A percentile compares a stretch with the other conserved stretches of the same genome.
Conservation (phyloP, 2,888 invertebrate genomes). For the Cistogaster globosa region DNA sequence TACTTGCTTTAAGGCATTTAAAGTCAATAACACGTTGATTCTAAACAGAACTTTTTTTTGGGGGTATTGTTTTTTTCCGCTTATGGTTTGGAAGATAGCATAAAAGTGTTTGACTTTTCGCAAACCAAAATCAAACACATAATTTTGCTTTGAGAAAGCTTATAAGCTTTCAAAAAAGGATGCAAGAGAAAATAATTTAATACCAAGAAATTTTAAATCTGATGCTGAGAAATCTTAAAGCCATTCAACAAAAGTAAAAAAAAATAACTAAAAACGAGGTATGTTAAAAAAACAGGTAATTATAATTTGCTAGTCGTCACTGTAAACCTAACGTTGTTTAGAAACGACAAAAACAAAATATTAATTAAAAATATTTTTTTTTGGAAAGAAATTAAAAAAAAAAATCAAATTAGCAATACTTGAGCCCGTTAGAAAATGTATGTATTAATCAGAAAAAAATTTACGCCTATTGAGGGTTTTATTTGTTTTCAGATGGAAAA, state of each 20-base stretch:
- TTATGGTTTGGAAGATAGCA: constrained; percentile 44
- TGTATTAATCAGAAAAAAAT: too few relatives aligned
- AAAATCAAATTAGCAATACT: too few relatives aligned
- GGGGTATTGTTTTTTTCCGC: constrained; percentile 13
- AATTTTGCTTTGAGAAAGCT: constrained; percentile 31
- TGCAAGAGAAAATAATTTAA: not conserved
- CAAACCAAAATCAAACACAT: constrained; percentile 52
- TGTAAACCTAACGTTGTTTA: too few relatives aligned
- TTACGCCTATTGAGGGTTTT: too few relatives aligned
- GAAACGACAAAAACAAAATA: too few relatives aligned
- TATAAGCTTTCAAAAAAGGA: constrained; percentile 13
- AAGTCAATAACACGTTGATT: constrained; percentile 52
- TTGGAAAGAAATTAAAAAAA: too few relatives aligned
- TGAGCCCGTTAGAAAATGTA: too few relatives aligned
- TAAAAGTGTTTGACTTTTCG: constrained; percentile 56
- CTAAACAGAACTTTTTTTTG: not conserved
- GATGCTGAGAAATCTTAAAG: constrained; percentile 54
- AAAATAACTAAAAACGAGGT: constrained; percentile 11
- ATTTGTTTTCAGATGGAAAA: too few relatives aligned
- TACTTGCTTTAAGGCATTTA: constrained; percentile 62
- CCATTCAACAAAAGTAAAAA: constrained; percentile 24
- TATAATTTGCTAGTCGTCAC: too few relatives aligned
- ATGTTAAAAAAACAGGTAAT: not conserved
- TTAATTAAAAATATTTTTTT: too few relatives aligned
- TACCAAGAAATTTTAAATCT: constrained; percentile 42